These are phyloP conservation scores for Hoplias malabaricus DNA, from an alignment of 2,113 vertebrate genomes.

Conservation along the genomic window DNA sequence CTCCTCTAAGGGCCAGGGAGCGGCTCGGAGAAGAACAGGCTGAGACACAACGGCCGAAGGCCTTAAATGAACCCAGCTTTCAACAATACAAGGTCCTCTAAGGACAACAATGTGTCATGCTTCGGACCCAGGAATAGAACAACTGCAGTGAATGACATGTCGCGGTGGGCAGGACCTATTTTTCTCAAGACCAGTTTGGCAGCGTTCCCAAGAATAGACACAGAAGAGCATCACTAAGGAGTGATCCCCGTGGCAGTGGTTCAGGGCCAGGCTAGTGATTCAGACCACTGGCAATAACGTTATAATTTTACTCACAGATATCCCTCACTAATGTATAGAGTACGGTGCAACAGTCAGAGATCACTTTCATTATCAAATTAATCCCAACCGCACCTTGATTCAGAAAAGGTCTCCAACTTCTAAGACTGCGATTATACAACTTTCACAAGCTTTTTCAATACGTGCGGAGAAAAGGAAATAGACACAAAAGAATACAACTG, in stretches of 20 bases:
- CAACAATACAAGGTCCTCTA: conserved; percentile 2
- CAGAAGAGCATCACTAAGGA: conserved; percentile 16
- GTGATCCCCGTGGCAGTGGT: conserved; percentile 21
- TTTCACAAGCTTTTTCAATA: too few species aligned
- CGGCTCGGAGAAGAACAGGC: neutral
- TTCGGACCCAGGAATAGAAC: conserved; percentile 23
- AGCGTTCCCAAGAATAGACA: conserved; percentile 16
- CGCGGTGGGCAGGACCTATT: conserved; percentile 9
- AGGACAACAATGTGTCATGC: conserved; percentile 18
- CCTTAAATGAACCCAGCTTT: neutral
- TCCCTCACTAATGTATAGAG: too few species aligned
- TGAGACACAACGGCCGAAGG: neutral
- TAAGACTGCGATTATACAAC: too few species aligned
- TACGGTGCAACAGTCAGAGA: too few species aligned
- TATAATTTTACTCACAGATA: neutral
- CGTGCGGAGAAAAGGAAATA: too few species aligned
- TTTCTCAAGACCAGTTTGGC: conserved; percentile 9
- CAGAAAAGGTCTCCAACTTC: too few species aligned
- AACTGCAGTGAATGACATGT: conserved; percentile 29
- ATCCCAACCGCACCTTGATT: too few species aligned
- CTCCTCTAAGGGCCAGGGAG: neutral
- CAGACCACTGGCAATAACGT: conserved; percentile 5
- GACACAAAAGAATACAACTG: too few species aligned
- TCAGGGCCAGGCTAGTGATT: neutral
- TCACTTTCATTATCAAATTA: too few species aligned